Percentiles rank a stretch among this genome's conserved stretches.
Conservation (phyloP, 37 sponge, comb jelly and placozoan species). For the Haliclona indistincta region DNA sequence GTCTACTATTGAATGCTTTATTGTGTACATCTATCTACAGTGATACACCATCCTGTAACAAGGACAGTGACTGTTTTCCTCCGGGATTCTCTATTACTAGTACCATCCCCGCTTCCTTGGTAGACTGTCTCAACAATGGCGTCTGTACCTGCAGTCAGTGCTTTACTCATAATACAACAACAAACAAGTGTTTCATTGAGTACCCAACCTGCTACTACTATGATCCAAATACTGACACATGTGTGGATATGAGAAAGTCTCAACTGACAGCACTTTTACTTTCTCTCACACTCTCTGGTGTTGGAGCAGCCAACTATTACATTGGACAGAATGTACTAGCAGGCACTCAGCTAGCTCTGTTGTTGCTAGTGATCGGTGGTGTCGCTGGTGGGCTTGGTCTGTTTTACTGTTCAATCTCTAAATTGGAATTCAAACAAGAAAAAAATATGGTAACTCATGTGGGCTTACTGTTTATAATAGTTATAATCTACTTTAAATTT, state of each 20-base stretch:
- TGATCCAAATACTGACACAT: not conserved
- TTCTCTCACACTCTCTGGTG: constrained; percentile 53
- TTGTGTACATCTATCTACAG: too few relatives aligned
- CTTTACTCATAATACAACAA: constrained; percentile 12
- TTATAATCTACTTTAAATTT: not conserved
- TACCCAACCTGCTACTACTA: constrained; percentile 30
- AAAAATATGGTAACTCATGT: too few relatives aligned
- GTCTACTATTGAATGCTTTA: too few relatives aligned
- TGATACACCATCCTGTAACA: too few relatives aligned
- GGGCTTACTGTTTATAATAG: too few relatives aligned
- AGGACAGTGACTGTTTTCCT: too few relatives aligned
- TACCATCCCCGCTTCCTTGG: constrained; percentile 6
- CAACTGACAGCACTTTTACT: constrained; percentile 64
- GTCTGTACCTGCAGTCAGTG: constrained; percentile 59
- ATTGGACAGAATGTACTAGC: constrained; percentile 72
- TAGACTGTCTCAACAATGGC: not conserved
- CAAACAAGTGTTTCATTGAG: constrained; percentile 35
- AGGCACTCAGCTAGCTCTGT: constrained; percentile 35
- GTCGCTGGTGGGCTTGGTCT: too few relatives aligned
- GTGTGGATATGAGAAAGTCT: constrained; percentile 17
- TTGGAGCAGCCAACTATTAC: constrained; percentile 88
- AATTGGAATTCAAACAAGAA: too few relatives aligned
- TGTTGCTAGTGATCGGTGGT: too few relatives aligned
- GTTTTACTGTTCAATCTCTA: too few relatives aligned
- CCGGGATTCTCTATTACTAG: too few relatives aligned